These are phyloP conservation scores for Pangasianodon gigas DNA, from an alignment of 2,113 vertebrate genomes.

Conservation along the genomic window DNA sequence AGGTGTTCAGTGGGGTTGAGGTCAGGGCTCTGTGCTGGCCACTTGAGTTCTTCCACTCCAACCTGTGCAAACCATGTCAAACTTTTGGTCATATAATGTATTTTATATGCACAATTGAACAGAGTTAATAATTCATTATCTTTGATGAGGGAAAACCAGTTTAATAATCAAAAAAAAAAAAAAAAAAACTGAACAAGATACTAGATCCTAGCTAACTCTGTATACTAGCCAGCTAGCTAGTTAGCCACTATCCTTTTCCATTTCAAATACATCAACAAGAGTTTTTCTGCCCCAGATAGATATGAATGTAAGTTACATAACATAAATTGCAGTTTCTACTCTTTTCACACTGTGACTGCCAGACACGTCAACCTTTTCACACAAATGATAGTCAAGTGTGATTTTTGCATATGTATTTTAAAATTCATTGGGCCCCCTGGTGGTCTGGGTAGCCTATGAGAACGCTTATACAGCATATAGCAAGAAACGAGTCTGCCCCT, in stretches of 20 bases:
- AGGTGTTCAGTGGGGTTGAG: not conserved
- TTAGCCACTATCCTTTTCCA: not conserved
- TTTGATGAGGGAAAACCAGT: not conserved
- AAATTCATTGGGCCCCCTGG: not conserved
- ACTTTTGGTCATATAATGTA: not conserved
- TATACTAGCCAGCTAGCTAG: not conserved
- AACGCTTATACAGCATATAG: not conserved
- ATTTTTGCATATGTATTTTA: not conserved
- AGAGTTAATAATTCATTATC: not conserved
- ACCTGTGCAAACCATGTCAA: not conserved
- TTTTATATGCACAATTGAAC: not conserved
- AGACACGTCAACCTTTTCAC: not conserved
- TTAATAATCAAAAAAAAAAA: not conserved
- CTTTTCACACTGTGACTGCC: not conserved
- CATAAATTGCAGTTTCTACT: not conserved
- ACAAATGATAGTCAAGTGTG: not conserved
- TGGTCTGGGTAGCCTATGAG: not conserved
- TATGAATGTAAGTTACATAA: not conserved
- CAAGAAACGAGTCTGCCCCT: not conserved
- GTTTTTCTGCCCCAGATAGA: not conserved
- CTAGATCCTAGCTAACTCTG: not conserved
- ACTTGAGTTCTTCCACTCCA: not conserved
- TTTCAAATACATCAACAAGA: not conserved
- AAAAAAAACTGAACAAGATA: not conserved
- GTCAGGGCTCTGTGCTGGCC: not conserved